Evolutionary conservation across 2,888 invertebrate species (phyloP).

Genomic region (Pomacea canaliculata): DNA sequence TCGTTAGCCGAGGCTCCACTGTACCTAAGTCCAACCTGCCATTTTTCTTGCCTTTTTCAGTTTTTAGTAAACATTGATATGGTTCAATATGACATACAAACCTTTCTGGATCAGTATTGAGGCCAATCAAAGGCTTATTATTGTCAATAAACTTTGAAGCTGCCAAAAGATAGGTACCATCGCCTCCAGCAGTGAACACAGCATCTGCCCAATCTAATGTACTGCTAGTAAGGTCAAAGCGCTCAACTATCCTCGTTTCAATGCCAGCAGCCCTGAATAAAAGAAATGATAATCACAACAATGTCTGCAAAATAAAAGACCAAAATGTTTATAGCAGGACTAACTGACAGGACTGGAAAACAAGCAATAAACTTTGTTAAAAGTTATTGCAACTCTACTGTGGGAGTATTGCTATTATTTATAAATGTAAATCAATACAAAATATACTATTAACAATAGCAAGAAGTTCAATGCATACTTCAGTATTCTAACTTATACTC

Average conservation of each 20-base stretch:
- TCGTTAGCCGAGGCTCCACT: too few relatives aligned
- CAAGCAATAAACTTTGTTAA: neutral
- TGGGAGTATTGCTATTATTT: too few relatives aligned
- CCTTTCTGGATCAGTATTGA: slow-evolving; percentile 92
- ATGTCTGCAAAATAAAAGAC: neutral
- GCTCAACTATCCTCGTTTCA: slow-evolving; percentile 75
- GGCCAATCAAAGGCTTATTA: slow-evolving; percentile 93
- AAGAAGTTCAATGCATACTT: too few relatives aligned
- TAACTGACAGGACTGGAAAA: neutral
- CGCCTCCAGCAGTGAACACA: slow-evolving; percentile 82
- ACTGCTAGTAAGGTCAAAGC: slow-evolving; percentile 76
- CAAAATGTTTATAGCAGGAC: neutral
- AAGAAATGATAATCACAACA: too few relatives aligned
- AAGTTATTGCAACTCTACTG: too few relatives aligned
- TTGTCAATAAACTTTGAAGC: slow-evolving; percentile 84
- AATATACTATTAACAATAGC: too few relatives aligned
- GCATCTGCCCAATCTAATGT: slow-evolving; percentile 90
- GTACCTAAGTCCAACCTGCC: too few relatives aligned
- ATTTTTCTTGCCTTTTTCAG: too few relatives aligned
- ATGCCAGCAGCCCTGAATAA: slow-evolving; percentile 77
- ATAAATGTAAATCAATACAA: too few relatives aligned
- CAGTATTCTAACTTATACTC: too few relatives aligned
- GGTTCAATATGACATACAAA: slow-evolving; percentile 32
- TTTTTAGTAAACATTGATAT: too few relatives aligned
- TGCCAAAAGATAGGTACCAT: slow-evolving; percentile 95